Conservation (phyloP, 2,888 invertebrate species). For the Hirudinaria manillensis region DNA sequence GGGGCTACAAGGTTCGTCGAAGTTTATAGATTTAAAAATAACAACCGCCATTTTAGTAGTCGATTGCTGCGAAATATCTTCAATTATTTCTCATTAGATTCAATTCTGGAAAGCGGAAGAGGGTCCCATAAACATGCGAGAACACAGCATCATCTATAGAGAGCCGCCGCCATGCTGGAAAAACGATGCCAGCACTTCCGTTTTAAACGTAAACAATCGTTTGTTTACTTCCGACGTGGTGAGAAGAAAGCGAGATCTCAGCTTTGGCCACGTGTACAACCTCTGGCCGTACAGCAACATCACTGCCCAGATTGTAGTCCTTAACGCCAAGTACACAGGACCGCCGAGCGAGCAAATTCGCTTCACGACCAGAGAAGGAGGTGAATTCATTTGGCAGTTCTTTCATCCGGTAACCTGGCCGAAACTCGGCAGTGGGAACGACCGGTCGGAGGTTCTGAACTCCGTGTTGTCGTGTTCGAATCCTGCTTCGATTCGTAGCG, state of each 20-base stretch:
- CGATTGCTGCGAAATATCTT: not conserved
- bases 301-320: constrained; percentile 39
- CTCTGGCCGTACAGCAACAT: constrained; percentile 43
- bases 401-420: not conserved
- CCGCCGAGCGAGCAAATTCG: constrained; percentile 37
- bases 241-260: constrained; percentile 18
- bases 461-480: not conserved
- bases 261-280: constrained; percentile 40
- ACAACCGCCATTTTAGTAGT: not conserved
- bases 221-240: not conserved
- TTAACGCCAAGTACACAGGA: constrained; percentile 41
- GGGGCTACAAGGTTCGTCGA: constrained; percentile 39
- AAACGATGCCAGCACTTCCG: constrained; percentile 17
- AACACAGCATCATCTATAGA: constrained; percentile 41
- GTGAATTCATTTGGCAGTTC: constrained; percentile 29
- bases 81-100: constrained; percentile 35
- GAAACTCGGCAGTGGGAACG: too few species aligned
- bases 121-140: constrained; percentile 35
- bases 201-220: constrained; percentile 16
- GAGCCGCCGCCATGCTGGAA: constrained; percentile 39
- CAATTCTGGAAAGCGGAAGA: constrained; percentile 40
- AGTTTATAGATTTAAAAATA: constrained; percentile 6
- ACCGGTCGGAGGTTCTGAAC: constrained; percentile 1
- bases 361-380: constrained; percentile 41
- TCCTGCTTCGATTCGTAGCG: too few species aligned